A percentile compares a stretch with the other conserved stretches of the same genome.
phyloP scores from a whole-genome alignment of 2,113 vertebrate genomes.

The Macheiramphus alcinus region DNA sequence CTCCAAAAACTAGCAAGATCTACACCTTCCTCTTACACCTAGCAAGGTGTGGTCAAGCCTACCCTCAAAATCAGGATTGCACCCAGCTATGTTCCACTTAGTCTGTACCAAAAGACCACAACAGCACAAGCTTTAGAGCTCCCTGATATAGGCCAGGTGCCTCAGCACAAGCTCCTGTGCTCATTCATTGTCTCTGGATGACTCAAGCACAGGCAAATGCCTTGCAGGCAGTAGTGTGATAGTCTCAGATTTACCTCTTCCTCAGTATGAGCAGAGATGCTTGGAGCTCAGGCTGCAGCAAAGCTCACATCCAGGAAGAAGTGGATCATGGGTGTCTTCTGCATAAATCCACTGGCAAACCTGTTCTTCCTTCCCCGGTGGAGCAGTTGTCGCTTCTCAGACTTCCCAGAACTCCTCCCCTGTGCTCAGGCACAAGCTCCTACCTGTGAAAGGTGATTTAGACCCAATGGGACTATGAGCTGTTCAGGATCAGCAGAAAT shows the following conservation, averaged over 20 bases:
- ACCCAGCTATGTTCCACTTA: neutral
- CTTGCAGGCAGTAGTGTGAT: neutral
- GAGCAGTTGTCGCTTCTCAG: accelerated
- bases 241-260: neutral
- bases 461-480: neutral
- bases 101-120: neutral
- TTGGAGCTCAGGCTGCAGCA: neutral
- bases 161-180: neutral
- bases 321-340: neutral
- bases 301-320: neutral
- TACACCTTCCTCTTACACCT: neutral
- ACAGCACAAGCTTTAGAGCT: neutral
- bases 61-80: neutral
- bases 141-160: neutral
- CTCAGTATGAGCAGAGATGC: neutral
- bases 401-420: neutral
- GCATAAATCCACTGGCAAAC: neutral
- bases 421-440: neutral
- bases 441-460: neutral
- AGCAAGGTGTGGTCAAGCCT: neutral
- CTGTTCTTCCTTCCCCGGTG: neutral
- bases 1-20: neutral
- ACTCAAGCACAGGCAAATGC: neutral
- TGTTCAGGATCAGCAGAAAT: neutral
- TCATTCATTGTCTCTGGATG: neutral